A percentile compares a stretch with the other conserved stretches of the same genome.
These are phyloP conservation scores for Candoia aspera DNA, from an alignment of 2,113 vertebrate genomes.

Conservation along the genomic window DNA sequence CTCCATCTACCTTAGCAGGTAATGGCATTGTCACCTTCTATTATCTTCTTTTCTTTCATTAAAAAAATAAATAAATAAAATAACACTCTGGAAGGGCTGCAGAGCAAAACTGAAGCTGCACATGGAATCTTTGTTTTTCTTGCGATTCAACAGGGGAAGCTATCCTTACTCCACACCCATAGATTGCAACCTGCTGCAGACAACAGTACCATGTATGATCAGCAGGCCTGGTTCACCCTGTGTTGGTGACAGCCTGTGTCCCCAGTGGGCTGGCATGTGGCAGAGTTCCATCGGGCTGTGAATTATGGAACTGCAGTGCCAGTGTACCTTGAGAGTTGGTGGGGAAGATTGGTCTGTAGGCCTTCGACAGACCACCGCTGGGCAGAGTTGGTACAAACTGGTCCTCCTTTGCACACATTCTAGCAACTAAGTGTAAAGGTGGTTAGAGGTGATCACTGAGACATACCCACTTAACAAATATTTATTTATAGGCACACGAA, in stretches of 20 bases:
- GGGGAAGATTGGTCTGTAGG: neutral
- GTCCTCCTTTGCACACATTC: neutral
- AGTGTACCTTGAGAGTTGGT: neutral
- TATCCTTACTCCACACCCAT: neutral
- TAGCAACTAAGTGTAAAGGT: neutral
- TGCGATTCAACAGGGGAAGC: neutral
- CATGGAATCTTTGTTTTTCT: neutral
- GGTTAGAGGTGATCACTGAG: neutral
- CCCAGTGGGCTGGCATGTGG: neutral
- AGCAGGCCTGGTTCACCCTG: neutral
- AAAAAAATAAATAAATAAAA: too few species aligned
- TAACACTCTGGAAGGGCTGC: neutral
- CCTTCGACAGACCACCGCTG: neutral
- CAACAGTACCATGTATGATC: neutral
- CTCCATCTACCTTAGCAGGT: too few species aligned
- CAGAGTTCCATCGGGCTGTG: neutral
- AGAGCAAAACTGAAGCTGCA: neutral
- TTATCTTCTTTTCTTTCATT: too few species aligned
- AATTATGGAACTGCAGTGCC: neutral
- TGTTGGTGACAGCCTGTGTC: neutral
- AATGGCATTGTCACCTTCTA: too few species aligned
- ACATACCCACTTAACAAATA: neutral
- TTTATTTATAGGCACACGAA: neutral
- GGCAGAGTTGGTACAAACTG: neutral
- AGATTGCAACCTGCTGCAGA: neutral